Percentiles rank a stretch among this genome's conserved stretches.
These are phyloP conservation scores for Ophraella communa DNA, from an alignment of 2,888 invertebrate species.

Conservation along the genomic window DNA sequence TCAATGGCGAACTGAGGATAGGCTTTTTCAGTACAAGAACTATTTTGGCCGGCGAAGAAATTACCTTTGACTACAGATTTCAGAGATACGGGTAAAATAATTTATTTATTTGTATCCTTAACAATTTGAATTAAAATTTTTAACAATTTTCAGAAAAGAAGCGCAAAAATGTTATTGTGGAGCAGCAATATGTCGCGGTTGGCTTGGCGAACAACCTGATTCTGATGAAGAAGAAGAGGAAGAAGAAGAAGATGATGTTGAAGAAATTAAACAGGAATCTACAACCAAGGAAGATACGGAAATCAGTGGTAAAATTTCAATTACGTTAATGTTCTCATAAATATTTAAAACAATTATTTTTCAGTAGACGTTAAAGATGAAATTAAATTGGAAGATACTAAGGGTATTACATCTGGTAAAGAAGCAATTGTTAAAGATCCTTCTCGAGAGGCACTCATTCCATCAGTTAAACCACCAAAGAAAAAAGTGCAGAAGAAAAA, in stretches of 20 bases:
- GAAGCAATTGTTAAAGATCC: slow-evolving; percentile 27
- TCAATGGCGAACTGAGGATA: slow-evolving; percentile 89
- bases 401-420: slow-evolving; percentile 22
- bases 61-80: slow-evolving; percentile 98
- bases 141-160: slow-evolving; percentile 72
- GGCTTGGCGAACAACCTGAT: slow-evolving; percentile 90
- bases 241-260: slow-evolving; percentile 53
- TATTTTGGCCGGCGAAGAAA: slow-evolving; percentile 88
- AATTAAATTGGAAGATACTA: slow-evolving; percentile 29
- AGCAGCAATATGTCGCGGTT: slow-evolving; percentile 87
- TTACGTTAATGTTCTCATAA: neutral
- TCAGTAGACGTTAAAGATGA: slow-evolving; percentile 26
- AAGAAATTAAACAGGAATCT: slow-evolving; percentile 24
- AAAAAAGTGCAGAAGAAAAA: slow-evolving; percentile 54
- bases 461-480: slow-evolving; percentile 35
- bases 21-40: slow-evolving; percentile 93
- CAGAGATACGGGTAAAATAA: slow-evolving; percentile 86
- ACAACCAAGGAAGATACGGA: slow-evolving; percentile 14
- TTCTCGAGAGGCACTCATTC: slow-evolving; percentile 29
- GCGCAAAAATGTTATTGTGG: slow-evolving; percentile 97
- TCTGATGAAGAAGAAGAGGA: slow-evolving; percentile 64
- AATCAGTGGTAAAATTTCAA: neutral
- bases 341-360: neutral
- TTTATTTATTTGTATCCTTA: neutral
- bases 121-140: slow-evolving; percentile 17